Evolutionary conservation across 2,888 invertebrate genomes (phyloP).

Genomic region (Harmothoe impar): DNA sequence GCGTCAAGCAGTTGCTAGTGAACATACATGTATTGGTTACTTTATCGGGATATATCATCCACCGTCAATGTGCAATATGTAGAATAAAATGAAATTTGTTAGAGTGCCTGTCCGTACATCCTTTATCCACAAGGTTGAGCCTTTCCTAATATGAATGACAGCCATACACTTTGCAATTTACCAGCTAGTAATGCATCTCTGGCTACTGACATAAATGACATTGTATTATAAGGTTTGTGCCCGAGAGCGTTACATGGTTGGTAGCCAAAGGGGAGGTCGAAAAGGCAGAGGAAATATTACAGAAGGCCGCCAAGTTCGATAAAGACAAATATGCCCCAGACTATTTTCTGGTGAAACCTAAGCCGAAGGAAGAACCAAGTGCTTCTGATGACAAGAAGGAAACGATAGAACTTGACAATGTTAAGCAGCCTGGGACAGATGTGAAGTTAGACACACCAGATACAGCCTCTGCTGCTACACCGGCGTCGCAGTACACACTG

Average conservation of each 20-base stretch:
- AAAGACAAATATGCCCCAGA: not conserved
- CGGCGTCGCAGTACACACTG: not conserved
- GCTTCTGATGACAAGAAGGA: not conserved
- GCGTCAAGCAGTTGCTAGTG: no score
- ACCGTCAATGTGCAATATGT: no score
- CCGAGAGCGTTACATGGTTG: not conserved
- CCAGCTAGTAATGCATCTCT: no score
- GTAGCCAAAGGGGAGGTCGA: not conserved
- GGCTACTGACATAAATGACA: no score
- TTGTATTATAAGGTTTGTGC: not conserved
- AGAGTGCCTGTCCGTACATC: no score
- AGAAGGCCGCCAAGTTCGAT: not conserved
- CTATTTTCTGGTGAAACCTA: not conserved
- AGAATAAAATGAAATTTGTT: no score
- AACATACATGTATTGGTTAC: no score
- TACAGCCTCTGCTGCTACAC: not conserved
- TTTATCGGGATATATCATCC: no score
- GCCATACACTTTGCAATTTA: no score
- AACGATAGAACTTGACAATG: not conserved
- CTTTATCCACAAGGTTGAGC: no score
- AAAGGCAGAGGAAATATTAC: not conserved
- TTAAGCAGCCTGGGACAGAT: not conserved
- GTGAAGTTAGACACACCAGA: no score
- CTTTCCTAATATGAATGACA: no score
- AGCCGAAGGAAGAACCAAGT: not conserved